phyloP scores from a whole-genome alignment of 2,797 vertebrate genomes.

The Betta splendens region DNA sequence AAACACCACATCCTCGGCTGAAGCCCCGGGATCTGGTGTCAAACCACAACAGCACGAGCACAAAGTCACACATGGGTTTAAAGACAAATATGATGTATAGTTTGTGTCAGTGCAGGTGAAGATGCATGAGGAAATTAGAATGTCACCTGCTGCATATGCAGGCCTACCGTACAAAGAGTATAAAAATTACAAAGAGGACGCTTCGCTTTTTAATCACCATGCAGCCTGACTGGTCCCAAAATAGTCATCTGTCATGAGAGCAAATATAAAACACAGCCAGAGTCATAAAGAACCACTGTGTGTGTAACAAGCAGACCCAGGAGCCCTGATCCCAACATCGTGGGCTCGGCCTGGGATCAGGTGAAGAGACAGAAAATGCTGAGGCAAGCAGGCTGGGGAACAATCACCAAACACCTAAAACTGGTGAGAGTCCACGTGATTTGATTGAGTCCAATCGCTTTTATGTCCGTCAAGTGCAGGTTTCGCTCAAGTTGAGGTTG shows the following conservation, averaged over 20 bases:
- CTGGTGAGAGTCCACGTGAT: neutral
- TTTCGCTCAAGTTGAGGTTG: neutral
- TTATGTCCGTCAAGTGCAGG: no score
- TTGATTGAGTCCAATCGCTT: neutral
- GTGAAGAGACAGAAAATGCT: neutral
- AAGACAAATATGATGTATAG: slow-evolving; percentile 28
- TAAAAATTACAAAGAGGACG: no score
- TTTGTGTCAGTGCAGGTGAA: slow-evolving; percentile 51
- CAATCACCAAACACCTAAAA: neutral
- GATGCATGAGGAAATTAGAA: no score
- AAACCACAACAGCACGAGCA: slow-evolving; percentile 10
- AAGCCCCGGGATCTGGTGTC: slow-evolving; percentile 38
- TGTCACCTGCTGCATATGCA: no score
- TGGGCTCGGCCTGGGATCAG: neutral
- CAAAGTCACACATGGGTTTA: slow-evolving; percentile 14
- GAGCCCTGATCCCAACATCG: no score
- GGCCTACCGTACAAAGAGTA: no score
- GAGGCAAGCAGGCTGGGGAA: neutral
- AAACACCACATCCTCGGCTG: slow-evolving; percentile 37
- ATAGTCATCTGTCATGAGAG: neutral
- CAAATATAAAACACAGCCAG: neutral
- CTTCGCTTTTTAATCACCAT: neutral
- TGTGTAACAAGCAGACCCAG: no score
- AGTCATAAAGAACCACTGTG: neutral
- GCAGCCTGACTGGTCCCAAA: neutral